phyloP scores from a whole-genome alignment of 2,888 invertebrate genomes.

The Drosophila kanekoi region DNA sequence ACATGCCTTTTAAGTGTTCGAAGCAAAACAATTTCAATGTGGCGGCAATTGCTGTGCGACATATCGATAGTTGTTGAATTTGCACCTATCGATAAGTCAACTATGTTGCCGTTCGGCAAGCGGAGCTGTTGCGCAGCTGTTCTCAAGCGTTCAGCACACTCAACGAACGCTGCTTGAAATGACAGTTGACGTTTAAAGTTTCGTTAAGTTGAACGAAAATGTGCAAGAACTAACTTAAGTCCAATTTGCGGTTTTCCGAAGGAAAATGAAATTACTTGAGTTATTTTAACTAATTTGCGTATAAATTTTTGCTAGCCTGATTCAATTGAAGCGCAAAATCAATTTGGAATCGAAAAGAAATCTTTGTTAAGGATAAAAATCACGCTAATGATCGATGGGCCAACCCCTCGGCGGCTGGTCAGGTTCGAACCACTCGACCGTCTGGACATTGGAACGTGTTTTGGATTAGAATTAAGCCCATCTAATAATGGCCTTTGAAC shows the following conservation, averaged over 20 bases:
- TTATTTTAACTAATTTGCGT: background rate
- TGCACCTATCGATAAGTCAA: background rate
- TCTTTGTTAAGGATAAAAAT: constrained; percentile 39
- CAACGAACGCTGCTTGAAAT: background rate
- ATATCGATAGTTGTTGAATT: constrained; percentile 3
- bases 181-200: constrained; percentile 8
- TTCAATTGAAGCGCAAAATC: background rate
- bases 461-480: constrained; percentile 74
- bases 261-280: background rate
- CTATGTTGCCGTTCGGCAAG: background rate
- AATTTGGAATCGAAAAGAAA: constrained; percentile 14
- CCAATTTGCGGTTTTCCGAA: background rate
- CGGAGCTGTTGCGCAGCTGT: constrained; percentile 16
- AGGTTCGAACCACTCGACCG: constrained; percentile 25
- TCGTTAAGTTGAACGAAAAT: background rate
- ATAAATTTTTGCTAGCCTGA: too few species aligned
- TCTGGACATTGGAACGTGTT: constrained; percentile 61
- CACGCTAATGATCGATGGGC: constrained; percentile 65
- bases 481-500: constrained; percentile 49
- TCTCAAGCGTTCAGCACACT: constrained; percentile 3
- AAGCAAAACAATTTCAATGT: background rate
- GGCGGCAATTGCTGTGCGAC: background rate
- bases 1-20: too few species aligned
- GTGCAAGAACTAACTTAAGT: too few species aligned
- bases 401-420: constrained; percentile 26